These are phyloP conservation scores for Brenthis ino DNA, from an alignment of 2,888 invertebrate genomes.

Conservation along the genomic window DNA sequence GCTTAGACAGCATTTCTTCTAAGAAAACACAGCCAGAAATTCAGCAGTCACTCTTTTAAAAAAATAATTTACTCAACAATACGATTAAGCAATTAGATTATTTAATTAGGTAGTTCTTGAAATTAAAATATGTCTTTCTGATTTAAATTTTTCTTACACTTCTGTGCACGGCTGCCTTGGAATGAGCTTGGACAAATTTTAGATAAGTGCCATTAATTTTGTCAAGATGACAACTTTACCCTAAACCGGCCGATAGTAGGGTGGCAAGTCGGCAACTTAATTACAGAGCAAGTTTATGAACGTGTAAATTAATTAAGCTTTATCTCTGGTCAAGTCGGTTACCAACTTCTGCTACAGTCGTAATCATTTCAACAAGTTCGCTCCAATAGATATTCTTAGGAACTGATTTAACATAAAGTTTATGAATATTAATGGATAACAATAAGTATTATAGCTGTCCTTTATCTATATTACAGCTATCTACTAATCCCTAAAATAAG, in stretches of 20 bases:
- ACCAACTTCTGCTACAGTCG: slow-evolving; percentile 30
- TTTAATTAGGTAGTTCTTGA: no score
- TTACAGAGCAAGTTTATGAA: slow-evolving; percentile 43
- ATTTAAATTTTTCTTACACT: slow-evolving; percentile 9
- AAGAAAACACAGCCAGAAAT: no score
- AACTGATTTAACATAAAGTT: not conserved
- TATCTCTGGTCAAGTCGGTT: slow-evolving; percentile 35
- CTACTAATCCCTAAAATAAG: no score
- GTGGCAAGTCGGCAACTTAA: slow-evolving; percentile 41
- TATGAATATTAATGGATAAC: no score
- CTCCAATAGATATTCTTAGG: not conserved
- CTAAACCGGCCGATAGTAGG: slow-evolving; percentile 40
- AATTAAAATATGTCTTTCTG: not conserved
- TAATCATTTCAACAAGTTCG: slow-evolving; percentile 27
- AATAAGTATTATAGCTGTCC: no score
- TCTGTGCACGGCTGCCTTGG: slow-evolving; percentile 1
- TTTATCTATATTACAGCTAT: no score
- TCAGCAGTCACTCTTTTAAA: no score
- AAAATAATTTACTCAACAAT: no score
- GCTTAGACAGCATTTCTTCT: no score
- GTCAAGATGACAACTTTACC: slow-evolving; percentile 40
- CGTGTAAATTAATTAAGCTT: slow-evolving; percentile 45
- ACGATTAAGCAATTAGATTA: no score
- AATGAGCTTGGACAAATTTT: slow-evolving; percentile 18
- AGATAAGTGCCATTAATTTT: slow-evolving; percentile 36